phyloP scores from a whole-genome alignment of 2,797 vertebrate genomes.

The Toxotes lorentzi region DNA sequence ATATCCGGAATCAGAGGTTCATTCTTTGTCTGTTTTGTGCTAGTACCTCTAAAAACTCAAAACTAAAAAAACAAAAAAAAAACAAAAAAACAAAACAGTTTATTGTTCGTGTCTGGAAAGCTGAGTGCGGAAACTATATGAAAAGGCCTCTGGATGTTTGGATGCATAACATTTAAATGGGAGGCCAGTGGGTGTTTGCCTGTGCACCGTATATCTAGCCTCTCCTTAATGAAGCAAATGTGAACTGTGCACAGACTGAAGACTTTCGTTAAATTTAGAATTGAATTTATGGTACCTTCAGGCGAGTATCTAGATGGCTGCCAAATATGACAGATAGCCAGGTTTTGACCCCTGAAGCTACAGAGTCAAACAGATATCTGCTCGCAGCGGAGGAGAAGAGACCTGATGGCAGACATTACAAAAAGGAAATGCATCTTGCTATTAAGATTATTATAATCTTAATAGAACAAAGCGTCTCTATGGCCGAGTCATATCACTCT shows the following conservation, averaged over 20 bases:
- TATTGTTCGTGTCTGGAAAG: conserved; percentile 16
- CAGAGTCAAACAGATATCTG: conserved; percentile 65
- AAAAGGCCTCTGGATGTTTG: conserved; percentile 57
- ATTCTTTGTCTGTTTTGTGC: conserved; percentile 19
- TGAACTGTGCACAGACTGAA: conserved; percentile 49
- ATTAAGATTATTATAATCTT: conserved; percentile 55
- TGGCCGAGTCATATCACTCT: conserved; percentile 29
- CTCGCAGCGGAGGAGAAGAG: conserved; percentile 54
- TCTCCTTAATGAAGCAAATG: conserved; percentile 59
- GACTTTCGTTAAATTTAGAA: conserved; percentile 54
- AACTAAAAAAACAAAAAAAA: background rate
- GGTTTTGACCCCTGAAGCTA: conserved; percentile 68
- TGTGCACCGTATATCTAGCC: conserved; percentile 29
- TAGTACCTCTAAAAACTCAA: background rate
- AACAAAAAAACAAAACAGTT: background rate
- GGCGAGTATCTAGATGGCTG: conserved; percentile 61
- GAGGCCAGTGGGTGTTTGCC: conserved; percentile 56
- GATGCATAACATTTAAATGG: conserved; percentile 56
- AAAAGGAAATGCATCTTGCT: conserved; percentile 48
- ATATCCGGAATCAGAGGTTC: conserved; percentile 3
- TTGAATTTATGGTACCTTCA: conserved; percentile 56
- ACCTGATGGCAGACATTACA: conserved; percentile 60
- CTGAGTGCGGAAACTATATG: conserved; percentile 35
- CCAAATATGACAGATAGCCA: conserved; percentile 68
- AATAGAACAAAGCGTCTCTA: conserved; percentile 43